Conservation (phyloP, 1,140 invertebrate genomes). For the Saxidomus purpurata region DNA sequence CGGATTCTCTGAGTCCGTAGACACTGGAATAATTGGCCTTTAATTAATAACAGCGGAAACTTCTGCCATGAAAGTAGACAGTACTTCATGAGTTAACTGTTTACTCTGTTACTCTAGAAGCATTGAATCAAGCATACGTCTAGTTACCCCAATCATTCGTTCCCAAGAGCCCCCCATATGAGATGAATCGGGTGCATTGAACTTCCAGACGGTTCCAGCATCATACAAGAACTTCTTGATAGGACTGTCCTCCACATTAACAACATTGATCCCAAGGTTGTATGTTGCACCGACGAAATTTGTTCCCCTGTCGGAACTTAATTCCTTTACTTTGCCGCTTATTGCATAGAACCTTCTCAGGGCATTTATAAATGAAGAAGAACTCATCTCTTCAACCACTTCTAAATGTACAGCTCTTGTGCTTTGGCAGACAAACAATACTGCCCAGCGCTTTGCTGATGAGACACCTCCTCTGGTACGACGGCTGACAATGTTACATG, state of each 20-base stretch:
- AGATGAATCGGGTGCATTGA: slow-evolving; percentile 62
- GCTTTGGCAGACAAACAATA: neutral
- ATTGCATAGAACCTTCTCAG: neutral
- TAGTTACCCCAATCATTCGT: slow-evolving; percentile 61
- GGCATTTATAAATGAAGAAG: slow-evolving; percentile 1
- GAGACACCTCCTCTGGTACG: neutral
- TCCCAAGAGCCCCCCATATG: slow-evolving; percentile 71
- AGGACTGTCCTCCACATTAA: neutral
- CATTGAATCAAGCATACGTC: slow-evolving; percentile 62
- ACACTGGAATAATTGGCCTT: slow-evolving; percentile 62
- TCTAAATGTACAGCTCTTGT: neutral
- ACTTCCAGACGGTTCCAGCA: neutral
- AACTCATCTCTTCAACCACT: neutral
- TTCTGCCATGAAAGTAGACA: slow-evolving; percentile 67
- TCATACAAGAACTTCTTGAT: neutral
- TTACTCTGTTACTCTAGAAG: slow-evolving; percentile 28
- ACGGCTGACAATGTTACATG: neutral
- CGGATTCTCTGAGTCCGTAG: slow-evolving; percentile 59
- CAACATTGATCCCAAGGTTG: neutral
- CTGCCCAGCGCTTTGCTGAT: neutral
- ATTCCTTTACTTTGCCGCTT: neutral
- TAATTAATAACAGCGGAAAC: slow-evolving; percentile 65
- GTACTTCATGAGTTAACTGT: slow-evolving; percentile 66
- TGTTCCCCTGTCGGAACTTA: neutral
- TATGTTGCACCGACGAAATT: slow-evolving; percentile 8